A percentile compares a stretch with the other conserved stretches of the same genome.
phyloP scores from a whole-genome alignment of 1,140 invertebrate species.

The Euwallacea similis region DNA sequence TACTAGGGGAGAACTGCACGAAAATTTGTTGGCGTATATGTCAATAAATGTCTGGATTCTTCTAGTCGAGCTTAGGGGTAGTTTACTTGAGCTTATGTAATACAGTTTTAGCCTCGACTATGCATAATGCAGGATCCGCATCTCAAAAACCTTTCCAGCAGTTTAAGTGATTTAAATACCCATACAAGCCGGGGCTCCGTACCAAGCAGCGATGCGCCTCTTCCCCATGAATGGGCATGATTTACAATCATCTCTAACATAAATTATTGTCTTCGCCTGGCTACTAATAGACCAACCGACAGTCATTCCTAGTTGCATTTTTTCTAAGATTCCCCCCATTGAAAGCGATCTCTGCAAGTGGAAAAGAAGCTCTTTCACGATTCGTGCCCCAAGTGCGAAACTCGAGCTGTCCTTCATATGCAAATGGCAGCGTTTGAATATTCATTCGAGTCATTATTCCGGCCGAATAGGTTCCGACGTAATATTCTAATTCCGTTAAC shows the following conservation, averaged over 20 bases:
- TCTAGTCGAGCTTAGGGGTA: too few relatives aligned
- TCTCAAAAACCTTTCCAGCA: background rate
- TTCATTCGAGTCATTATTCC: conserved; percentile 41
- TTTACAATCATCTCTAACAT: background rate
- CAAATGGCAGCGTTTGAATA: conserved; percentile 44
- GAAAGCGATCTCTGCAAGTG: background rate
- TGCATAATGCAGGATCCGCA: background rate
- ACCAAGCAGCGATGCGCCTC: conserved; percentile 2
- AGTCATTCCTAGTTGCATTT: too few relatives aligned
- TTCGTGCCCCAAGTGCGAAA: conserved; percentile 37
- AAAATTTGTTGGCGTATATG: too few relatives aligned
- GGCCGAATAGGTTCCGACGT: conserved; percentile 36
- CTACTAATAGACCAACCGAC: too few relatives aligned
- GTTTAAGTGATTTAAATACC: conserved; percentile 7
- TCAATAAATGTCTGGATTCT: too few relatives aligned
- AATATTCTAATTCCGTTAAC: conserved; percentile 42
- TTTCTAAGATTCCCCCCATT: background rate
- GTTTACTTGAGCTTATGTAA: too few relatives aligned
- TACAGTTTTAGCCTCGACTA: too few relatives aligned
- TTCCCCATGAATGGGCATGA: conserved; percentile 5
- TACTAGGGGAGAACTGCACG: background rate
- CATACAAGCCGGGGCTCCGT: background rate
- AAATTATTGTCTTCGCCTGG: too few relatives aligned
- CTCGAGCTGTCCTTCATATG: conserved; percentile 44
- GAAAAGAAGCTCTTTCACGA: conserved; percentile 37